Evolutionary conservation across 1,140 invertebrate genomes (phyloP).

Genomic region (Drosophila azteca): DNA sequence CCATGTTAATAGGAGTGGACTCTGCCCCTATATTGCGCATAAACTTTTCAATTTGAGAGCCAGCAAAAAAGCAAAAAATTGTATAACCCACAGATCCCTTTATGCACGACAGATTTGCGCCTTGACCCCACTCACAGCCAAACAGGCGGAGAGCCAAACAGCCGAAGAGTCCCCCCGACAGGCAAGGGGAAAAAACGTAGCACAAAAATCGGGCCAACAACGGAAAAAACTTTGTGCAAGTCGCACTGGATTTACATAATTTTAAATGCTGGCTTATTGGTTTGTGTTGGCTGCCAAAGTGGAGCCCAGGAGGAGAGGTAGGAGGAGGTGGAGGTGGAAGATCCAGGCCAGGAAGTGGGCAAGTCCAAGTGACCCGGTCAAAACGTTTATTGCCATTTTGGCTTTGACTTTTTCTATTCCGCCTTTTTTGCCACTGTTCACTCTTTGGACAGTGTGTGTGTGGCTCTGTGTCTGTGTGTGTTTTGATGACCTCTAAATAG

Average conservation of each 20-base stretch:
- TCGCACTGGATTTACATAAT: slow-evolving; percentile 73
- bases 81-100: slow-evolving; percentile 46
- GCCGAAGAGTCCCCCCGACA: slow-evolving; percentile 4
- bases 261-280: slow-evolving; percentile 77
- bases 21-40: slow-evolving; percentile 5
- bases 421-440: slow-evolving; percentile 4
- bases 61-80: slow-evolving; percentile 21
- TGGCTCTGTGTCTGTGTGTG: slow-evolving; percentile 2
- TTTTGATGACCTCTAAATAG: too few relatives aligned
- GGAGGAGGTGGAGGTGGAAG: slow-evolving; percentile 21
- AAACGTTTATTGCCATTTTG: slow-evolving; percentile 65
- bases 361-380: slow-evolving; percentile 58
- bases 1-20: slow-evolving; percentile 33
- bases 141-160: background rate
- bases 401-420: slow-evolving; percentile 37
- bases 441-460: background rate
- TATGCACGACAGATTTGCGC: slow-evolving; percentile 67
- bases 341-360: slow-evolving; percentile 40
- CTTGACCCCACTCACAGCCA: slow-evolving; percentile 49
- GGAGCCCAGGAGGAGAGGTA: slow-evolving; percentile 24
- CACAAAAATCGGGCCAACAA: slow-evolving; percentile 25
- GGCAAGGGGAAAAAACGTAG: background rate
- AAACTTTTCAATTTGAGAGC: slow-evolving; percentile 74
- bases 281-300: slow-evolving; percentile 64
- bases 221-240: slow-evolving; percentile 71